Percentiles rank a stretch among this genome's conserved stretches.
phyloP scores from a whole-genome alignment of 1,140 invertebrate genomes.

The Eulimnadia texana region DNA sequence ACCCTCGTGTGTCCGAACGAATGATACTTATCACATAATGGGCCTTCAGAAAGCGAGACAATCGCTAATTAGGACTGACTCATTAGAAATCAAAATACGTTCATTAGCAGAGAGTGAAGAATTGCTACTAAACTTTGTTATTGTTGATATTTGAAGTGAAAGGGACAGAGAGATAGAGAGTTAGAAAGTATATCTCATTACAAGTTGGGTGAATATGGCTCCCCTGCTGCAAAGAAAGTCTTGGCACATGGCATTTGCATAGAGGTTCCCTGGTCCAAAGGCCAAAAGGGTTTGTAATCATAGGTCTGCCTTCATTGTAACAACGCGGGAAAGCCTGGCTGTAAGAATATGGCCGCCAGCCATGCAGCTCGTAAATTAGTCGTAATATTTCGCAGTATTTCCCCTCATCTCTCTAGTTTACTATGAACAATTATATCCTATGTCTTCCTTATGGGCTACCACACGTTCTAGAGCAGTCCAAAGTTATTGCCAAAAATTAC shows the following conservation, averaged over 20 bases:
- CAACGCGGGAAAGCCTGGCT: slow-evolving; percentile 2
- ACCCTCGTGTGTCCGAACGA: too few relatives aligned
- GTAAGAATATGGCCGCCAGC: not conserved
- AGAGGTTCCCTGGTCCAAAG: not conserved
- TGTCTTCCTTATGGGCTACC: too few relatives aligned
- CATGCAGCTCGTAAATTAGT: not conserved
- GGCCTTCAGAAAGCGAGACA: too few relatives aligned
- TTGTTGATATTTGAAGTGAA: not conserved
- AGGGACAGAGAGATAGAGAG: not conserved
- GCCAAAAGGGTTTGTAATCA: slow-evolving; percentile 2
- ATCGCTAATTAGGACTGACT: too few relatives aligned
- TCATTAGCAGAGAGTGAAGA: not conserved
- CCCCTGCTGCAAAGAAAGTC: not conserved
- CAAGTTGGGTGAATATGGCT: not conserved
- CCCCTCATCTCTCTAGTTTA: too few relatives aligned
- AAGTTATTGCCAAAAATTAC: too few relatives aligned
- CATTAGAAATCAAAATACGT: too few relatives aligned
- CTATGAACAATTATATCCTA: too few relatives aligned
- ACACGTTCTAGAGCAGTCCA: too few relatives aligned
- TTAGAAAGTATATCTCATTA: not conserved
- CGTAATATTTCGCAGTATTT: not conserved
- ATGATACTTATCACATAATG: too few relatives aligned
- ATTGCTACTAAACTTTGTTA: not conserved
- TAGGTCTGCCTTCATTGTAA: slow-evolving; percentile 13
- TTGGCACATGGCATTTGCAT: not conserved